A percentile compares a stretch with the other conserved stretches of the same genome.
Evolutionary conservation across 2,888 invertebrate species (phyloP).

Genomic region (Drosophila putrida): DNA sequence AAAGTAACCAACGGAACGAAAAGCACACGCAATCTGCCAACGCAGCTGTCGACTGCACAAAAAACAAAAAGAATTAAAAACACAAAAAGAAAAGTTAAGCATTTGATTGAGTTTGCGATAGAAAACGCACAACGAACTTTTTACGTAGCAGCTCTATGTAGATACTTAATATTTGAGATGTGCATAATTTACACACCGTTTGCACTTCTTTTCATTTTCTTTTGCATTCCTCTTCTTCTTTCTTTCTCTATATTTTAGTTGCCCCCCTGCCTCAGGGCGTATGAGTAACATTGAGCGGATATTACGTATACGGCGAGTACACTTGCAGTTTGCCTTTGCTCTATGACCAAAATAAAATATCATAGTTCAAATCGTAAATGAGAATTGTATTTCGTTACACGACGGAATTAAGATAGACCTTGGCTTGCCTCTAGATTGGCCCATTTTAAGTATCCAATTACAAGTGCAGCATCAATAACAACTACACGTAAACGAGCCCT

Average conservation of each 20-base stretch:
- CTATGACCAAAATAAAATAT: slow-evolving; percentile 55
- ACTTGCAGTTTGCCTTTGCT: slow-evolving; percentile 16
- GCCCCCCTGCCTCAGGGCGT: slow-evolving; percentile 39
- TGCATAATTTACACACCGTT: slow-evolving; percentile 59
- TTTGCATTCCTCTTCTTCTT: neutral
- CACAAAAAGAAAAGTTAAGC: slow-evolving; percentile 50
- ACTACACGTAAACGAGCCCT: slow-evolving; percentile 54
- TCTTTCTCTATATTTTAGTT: neutral
- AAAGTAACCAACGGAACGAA: slow-evolving; percentile 58
- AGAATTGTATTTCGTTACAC: slow-evolving; percentile 26
- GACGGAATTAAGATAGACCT: slow-evolving; percentile 36
- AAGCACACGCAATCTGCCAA: slow-evolving; percentile 61
- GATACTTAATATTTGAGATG: slow-evolving; percentile 58
- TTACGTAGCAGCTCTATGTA: slow-evolving; percentile 26
- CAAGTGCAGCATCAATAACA: slow-evolving; percentile 49
- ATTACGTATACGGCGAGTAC: slow-evolving; percentile 49
- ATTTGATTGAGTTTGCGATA: slow-evolving; percentile 69
- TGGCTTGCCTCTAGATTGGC: slow-evolving; percentile 41
- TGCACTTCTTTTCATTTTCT: neutral
- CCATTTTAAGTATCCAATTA: slow-evolving; percentile 71
- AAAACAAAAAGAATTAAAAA: slow-evolving; percentile 11
- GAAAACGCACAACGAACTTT: slow-evolving; percentile 71
- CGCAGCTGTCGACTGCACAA: slow-evolving; percentile 46
- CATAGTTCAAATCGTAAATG: slow-evolving; percentile 64
- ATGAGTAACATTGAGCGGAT: slow-evolving; percentile 61